Conservation (phyloP, 2,797 vertebrate species). For the Mormyrops boulengeri region DNA sequence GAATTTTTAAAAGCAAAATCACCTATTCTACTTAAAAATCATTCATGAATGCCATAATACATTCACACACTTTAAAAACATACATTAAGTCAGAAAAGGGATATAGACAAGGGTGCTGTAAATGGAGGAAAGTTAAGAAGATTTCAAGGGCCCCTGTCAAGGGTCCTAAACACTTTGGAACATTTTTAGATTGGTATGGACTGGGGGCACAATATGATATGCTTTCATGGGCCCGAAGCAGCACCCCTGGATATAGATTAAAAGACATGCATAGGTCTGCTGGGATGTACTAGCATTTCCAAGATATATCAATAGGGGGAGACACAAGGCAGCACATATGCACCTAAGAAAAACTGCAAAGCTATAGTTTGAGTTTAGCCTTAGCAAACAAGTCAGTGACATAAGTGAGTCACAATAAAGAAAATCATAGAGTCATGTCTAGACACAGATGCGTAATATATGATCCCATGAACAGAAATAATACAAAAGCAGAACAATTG, state of each 20-base stretch:
- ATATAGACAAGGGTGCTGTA: neutral
- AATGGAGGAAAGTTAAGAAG: neutral
- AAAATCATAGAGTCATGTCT: neutral
- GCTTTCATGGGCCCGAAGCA: neutral
- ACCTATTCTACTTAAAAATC: neutral
- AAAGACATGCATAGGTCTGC: neutral
- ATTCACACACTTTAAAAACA: conserved; percentile 29
- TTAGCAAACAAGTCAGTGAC: neutral
- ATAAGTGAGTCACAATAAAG: neutral
- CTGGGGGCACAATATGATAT: neutral
- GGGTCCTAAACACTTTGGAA: neutral
- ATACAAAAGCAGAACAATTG: neutral
- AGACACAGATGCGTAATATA: neutral
- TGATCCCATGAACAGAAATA: neutral
- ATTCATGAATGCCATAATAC: neutral
- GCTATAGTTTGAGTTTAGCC: neutral
- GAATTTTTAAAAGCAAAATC: conserved; percentile 37
- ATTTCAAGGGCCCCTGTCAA: neutral
- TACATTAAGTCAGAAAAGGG: conserved; percentile 24
- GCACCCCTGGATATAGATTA: neutral
- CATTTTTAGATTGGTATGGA: neutral
- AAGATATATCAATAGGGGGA: neutral
- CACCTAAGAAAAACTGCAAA: neutral
- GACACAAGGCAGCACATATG: neutral
- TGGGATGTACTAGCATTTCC: neutral